Evolutionary conservation across 1,140 invertebrate genomes (phyloP).

Genomic region (Drosophila aff.): DNA sequence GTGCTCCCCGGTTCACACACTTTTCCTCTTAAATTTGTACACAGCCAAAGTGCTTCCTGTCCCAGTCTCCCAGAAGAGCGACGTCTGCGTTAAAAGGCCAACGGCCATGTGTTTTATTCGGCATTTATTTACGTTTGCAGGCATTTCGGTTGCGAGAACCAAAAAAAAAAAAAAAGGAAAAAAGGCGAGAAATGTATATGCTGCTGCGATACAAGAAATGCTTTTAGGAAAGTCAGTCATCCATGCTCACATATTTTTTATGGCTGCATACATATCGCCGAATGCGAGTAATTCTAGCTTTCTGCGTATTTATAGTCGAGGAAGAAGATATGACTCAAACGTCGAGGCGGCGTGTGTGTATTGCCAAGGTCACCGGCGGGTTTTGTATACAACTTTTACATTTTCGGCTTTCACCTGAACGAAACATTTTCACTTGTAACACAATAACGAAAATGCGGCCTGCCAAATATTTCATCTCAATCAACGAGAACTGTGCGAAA

Average conservation of each 20-base stretch:
- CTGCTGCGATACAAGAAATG: conserved; percentile 38
- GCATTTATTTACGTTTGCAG: conserved; percentile 57
- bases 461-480: conserved; percentile 6
- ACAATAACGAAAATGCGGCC: not conserved
- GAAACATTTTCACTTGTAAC: conserved; percentile 1
- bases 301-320: conserved; percentile 39
- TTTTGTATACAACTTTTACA: conserved; percentile 21
- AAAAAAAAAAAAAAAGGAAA: not conserved
- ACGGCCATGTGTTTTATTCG: conserved; percentile 65
- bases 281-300: conserved; percentile 40
- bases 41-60: conserved; percentile 55
- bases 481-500: not conserved
- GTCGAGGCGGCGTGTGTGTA: not conserved
- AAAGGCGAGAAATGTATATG: conserved; percentile 42
- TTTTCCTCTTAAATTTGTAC: conserved; percentile 19
- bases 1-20: conserved; percentile 15
- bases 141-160: conserved; percentile 15
- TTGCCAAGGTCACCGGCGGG: conserved; percentile 17
- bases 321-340: conserved; percentile 36
- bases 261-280: conserved; percentile 19
- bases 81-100: conserved; percentile 60
- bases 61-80: conserved; percentile 31
- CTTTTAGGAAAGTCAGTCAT: conserved; percentile 55
- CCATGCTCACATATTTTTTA: conserved; percentile 26
- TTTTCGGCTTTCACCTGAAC: conserved; percentile 25